These are phyloP conservation scores for Sinocyclocheilus anshuiensis DNA, from an alignment of 2,113 vertebrate species.

Conservation along the genomic window DNA sequence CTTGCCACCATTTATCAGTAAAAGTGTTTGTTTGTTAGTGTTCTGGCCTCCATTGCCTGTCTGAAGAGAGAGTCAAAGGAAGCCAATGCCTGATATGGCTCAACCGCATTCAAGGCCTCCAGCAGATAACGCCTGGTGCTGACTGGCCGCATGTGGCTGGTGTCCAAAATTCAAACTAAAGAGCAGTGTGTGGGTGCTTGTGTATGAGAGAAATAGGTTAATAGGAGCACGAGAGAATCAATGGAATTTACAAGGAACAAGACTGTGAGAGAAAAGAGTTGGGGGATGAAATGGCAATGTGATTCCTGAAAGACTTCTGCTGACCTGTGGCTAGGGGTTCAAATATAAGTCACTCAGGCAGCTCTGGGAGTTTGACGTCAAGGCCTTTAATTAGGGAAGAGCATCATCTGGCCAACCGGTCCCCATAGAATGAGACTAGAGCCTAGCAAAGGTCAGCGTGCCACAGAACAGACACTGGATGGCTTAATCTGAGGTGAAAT, in stretches of 20 bases:
- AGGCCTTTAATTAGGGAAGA: constrained; percentile 69
- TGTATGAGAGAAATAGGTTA: neutral
- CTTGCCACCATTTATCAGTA: constrained; percentile 26
- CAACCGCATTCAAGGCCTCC: neutral
- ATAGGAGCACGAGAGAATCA: constrained; percentile 13
- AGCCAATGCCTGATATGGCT: constrained; percentile 9
- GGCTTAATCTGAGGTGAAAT: constrained; percentile 76
- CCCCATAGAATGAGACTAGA: constrained; percentile 67
- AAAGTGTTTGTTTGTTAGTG: constrained; percentile 13
- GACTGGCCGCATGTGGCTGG: constrained; percentile 8
- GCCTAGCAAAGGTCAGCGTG: constrained; percentile 77
- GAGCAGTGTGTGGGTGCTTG: constrained; percentile 10
- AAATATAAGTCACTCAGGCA: constrained; percentile 63
- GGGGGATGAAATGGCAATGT: neutral
- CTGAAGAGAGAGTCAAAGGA: constrained; percentile 20
- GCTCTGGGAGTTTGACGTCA: constrained; percentile 68
- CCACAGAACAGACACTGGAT: constrained; percentile 71
- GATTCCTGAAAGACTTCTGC: constrained; percentile 13
- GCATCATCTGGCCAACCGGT: constrained; percentile 64
- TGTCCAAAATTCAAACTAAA: constrained; percentile 23
- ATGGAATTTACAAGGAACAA: neutral
- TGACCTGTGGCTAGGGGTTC: constrained; percentile 57
- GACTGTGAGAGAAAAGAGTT: neutral
- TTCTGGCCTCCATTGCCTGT: constrained; percentile 9
- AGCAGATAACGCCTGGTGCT: neutral